These are phyloP conservation scores for Agonopterix subpropinquella DNA, from an alignment of 2,888 invertebrate genomes.

Conservation along the genomic window DNA sequence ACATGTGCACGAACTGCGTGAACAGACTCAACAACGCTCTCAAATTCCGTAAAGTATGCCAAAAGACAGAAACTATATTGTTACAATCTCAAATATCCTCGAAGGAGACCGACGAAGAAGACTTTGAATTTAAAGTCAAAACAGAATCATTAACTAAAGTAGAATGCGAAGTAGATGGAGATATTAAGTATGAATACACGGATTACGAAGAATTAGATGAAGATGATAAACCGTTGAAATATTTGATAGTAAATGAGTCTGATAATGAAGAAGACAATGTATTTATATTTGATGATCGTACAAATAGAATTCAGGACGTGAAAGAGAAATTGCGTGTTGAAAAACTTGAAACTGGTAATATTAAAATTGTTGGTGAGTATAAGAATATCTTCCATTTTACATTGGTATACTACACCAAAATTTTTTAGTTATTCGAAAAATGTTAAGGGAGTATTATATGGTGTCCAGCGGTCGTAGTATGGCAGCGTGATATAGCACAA, in stretches of 20 bases:
- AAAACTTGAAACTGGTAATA: no score
- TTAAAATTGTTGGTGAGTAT: no score
- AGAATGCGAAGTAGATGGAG: background rate
- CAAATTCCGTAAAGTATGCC: slow-evolving; percentile 35
- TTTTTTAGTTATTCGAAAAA: no score
- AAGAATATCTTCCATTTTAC: no score
- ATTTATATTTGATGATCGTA: background rate
- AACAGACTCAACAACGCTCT: slow-evolving; percentile 18
- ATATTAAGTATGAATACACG: background rate
- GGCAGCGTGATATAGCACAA: no score
- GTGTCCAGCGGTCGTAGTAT: no score
- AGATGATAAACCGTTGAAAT: slow-evolving; percentile 16
- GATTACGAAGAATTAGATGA: slow-evolving; percentile 8
- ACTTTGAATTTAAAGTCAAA: background rate
- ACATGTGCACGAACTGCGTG: slow-evolving; percentile 32
- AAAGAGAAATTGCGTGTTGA: no score
- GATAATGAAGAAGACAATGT: background rate
- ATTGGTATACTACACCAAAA: no score
- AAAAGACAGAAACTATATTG: slow-evolving; percentile 22
- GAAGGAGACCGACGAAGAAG: background rate
- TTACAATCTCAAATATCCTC: slow-evolving; percentile 6
- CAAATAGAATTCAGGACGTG: no score
- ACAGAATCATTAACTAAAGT: background rate
- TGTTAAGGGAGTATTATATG: no score
- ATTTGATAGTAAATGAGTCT: slow-evolving; percentile 1